Percentiles rank a stretch among this genome's conserved stretches.
phyloP scores from a whole-genome alignment of 2,113 vertebrate genomes.

The Lycaon pictus region DNA sequence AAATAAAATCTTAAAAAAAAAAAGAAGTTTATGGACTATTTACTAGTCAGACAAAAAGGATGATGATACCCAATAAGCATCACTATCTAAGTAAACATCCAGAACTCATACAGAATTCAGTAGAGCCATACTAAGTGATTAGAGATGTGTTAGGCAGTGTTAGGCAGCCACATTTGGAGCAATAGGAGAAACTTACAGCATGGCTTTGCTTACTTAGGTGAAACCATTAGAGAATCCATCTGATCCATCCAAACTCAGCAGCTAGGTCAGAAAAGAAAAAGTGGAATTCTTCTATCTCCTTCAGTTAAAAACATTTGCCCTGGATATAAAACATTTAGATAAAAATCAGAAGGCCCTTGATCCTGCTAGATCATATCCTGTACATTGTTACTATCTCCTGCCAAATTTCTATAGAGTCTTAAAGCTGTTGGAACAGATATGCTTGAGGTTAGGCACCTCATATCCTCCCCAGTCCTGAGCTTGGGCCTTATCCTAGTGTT shows the following conservation, averaged over 20 bases:
- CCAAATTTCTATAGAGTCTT: constrained; percentile 11
- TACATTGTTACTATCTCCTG: neutral
- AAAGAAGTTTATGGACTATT: neutral
- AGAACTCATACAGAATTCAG: neutral
- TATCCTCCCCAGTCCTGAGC: neutral
- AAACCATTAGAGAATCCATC: neutral
- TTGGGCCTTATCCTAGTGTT: neutral
- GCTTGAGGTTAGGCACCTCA: neutral
- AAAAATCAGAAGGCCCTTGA: constrained; percentile 14
- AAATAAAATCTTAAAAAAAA: no score
- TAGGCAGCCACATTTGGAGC: neutral
- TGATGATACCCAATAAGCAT: neutral
- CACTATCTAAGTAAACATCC: neutral
- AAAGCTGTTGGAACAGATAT: constrained; percentile 38
- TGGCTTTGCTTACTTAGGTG: neutral
- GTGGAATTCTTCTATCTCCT: neutral
- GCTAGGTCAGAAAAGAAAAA: neutral
- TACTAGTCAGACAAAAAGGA: neutral
- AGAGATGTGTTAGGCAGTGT: neutral
- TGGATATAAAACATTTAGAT: constrained; percentile 41
- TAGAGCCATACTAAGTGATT: neutral
- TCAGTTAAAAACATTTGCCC: constrained; percentile 52
- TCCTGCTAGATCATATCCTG: neutral
- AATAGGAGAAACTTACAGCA: neutral
- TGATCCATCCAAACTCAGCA: neutral